phyloP scores from a whole-genome alignment of 1,140 invertebrate species.

The Physella acuta region DNA sequence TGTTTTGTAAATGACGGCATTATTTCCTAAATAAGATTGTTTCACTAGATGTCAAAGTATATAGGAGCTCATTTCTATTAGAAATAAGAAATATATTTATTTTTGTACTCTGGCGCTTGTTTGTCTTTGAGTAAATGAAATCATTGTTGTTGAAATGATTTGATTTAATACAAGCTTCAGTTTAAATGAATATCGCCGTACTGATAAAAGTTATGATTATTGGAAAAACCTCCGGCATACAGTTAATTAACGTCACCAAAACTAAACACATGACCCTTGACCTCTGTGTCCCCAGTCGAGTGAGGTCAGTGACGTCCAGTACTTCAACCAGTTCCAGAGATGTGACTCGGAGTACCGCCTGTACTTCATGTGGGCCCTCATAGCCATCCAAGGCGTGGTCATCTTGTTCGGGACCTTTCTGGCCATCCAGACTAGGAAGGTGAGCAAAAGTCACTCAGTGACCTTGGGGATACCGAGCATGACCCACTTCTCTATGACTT shows the following conservation, averaged over 20 bases:
- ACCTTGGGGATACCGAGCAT: too few species aligned
- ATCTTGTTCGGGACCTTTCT: slow-evolving; percentile 41
- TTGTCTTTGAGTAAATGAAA: too few species aligned
- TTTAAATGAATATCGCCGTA: neutral
- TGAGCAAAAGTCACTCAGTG: too few species aligned
- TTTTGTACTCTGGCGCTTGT: too few species aligned
- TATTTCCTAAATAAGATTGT: too few species aligned
- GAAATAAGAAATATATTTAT: too few species aligned
- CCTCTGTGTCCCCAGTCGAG: neutral
- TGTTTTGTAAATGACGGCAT: too few species aligned
- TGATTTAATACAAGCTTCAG: neutral
- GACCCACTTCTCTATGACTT: too few species aligned
- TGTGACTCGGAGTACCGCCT: slow-evolving; percentile 6
- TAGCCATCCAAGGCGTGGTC: slow-evolving; percentile 37
- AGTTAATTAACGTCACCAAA: neutral
- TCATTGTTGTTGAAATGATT: neutral
- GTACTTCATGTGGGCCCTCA: slow-evolving; percentile 24
- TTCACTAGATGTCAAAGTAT: too few species aligned
- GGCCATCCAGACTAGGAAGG: slow-evolving; percentile 43
- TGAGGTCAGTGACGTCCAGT: neutral
- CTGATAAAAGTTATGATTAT: neutral
- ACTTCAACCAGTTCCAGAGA: neutral
- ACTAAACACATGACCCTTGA: neutral
- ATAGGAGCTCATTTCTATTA: too few species aligned
- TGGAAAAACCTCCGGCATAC: neutral